Base-by-base conservation (phyloP, 2,797 vertebrate genomes). In the Limnodromus scolopaceus region DNA sequence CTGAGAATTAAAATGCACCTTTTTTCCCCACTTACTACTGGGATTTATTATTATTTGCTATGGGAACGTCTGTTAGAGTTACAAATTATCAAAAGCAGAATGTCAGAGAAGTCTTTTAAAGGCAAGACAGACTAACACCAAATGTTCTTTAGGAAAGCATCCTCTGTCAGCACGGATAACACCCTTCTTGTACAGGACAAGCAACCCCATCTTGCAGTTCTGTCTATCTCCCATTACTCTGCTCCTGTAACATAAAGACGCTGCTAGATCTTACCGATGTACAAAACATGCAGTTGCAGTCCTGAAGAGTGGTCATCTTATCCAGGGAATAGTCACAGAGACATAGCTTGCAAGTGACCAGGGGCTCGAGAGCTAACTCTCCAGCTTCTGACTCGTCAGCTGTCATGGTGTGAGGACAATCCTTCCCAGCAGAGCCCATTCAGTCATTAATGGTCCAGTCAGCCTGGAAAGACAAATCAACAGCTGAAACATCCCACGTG, bases 301-400 rank as follows among this genome's bases (percentile, higher is more conserved):
- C 98, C 89, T 98, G 98, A 96, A 99, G 98, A 24, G 96, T 97
- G 80, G 98, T 99, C 97, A 98, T 98, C 94, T 98, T 98, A 89
- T 98, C 97, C 68, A 97, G 64, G 36, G 99, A 98, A 93, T 99
- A 98, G 95, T 99, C 98, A 71, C 96, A 99, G 84, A 99, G 98
- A 96, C 99, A 99, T 64, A 99, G 98, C 96, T 99, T 99, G 98
- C 99, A 99, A 70, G 98, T 99, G 86, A 99, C 84, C 43, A 98
- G 93, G 48, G 98, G 98, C 32, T 98, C 97, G 45, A 97, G 91
- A 32, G 97, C 89, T 88, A 98, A 76, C 77, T 98, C 98, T 81
- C 97, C 98, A 49, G 95, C 86, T 27, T 92, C 71, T 16, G 97
- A 91, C 36, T 96, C 69, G 11, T 97, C 96, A 9, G 97, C 84